A percentile compares a stretch with the other conserved stretches of the same genome.
phyloP scores from a whole-genome alignment of 2,113 vertebrate species.

The Struthio camelus region DNA sequence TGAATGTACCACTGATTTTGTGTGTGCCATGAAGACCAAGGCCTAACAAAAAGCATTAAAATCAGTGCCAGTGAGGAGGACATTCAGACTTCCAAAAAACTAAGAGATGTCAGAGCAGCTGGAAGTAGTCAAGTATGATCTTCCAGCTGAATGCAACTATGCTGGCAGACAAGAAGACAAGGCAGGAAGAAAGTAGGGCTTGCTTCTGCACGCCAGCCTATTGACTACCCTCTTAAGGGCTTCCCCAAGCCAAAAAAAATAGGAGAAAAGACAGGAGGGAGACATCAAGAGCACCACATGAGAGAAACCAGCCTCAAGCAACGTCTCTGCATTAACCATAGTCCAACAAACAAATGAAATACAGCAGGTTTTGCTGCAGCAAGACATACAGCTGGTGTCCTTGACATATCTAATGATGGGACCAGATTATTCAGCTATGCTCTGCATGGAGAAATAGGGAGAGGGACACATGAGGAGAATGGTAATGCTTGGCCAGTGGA shows the following conservation, averaged over 20 bases:
- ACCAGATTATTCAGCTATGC: background rate
- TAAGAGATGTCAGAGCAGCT: constrained; percentile 34
- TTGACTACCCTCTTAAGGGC: constrained; percentile 10
- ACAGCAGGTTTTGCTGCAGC: background rate
- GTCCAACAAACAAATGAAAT: constrained; percentile 21
- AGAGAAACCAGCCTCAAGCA: constrained; percentile 29
- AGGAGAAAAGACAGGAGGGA: constrained; percentile 18
- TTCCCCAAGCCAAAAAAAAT: constrained; percentile 30
- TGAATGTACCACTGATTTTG: constrained; percentile 11
- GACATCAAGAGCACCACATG: constrained; percentile 51
- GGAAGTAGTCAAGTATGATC: constrained; percentile 33
- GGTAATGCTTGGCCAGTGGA: background rate
- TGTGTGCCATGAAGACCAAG: constrained; percentile 34
- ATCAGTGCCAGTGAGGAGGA: background rate
- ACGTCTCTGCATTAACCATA: background rate
- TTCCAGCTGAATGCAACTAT: constrained; percentile 41
- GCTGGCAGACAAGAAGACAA: constrained; percentile 34
- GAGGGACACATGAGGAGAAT: background rate
- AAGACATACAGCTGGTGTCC: background rate
- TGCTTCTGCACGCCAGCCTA: constrained; percentile 16
- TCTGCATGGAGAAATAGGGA: background rate
- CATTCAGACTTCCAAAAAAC: constrained; percentile 42
- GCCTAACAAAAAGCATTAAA: constrained; percentile 41
- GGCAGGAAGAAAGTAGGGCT: constrained; percentile 37
- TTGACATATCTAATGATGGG: background rate